Evolutionary conservation across 2,113 vertebrate genomes (phyloP).

Genomic region (Trinectes maculatus): DNA sequence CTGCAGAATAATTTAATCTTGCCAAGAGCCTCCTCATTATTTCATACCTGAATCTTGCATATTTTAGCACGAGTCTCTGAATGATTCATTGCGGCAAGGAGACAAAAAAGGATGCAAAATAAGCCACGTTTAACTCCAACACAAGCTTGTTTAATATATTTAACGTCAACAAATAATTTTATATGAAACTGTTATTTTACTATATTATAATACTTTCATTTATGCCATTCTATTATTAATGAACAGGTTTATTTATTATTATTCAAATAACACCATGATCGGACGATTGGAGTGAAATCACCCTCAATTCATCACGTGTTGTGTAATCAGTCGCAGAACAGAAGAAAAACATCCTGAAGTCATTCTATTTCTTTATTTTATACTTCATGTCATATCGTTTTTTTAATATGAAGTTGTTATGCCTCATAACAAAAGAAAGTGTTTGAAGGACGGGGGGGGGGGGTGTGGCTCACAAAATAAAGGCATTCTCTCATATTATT

Average conservation of each 20-base stretch:
- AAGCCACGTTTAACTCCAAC: no score
- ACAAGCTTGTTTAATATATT: no score
- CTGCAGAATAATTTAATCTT: conserved; percentile 11
- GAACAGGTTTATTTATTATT: no score
- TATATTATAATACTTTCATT: no score
- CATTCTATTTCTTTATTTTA: conserved; percentile 76
- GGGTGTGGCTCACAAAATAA: conserved; percentile 79
- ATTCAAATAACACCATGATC: no score
- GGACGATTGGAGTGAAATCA: no score
- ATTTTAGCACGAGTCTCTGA: conserved; percentile 44
- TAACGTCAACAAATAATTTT: no score
- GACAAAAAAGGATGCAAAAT: conserved; percentile 24
- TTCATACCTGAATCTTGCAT: conserved; percentile 37
- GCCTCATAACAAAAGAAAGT: conserved; percentile 72
- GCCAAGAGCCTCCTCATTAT: conserved; percentile 2
- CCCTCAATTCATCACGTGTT: neutral
- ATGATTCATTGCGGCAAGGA: conserved; percentile 39
- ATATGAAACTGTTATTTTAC: no score
- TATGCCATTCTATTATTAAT: no score
- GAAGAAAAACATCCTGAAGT: conserved; percentile 22
- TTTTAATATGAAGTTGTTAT: conserved; percentile 70
- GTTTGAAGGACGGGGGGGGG: conserved; percentile 55
- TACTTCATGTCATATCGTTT: conserved; percentile 78
- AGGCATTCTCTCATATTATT: conserved; percentile 77
- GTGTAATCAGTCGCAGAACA: neutral